Percentiles rank a stretch among this genome's conserved stretches.
phyloP scores from a whole-genome alignment of 1,140 invertebrate genomes.

The Thaumatotibia leucotreta region DNA sequence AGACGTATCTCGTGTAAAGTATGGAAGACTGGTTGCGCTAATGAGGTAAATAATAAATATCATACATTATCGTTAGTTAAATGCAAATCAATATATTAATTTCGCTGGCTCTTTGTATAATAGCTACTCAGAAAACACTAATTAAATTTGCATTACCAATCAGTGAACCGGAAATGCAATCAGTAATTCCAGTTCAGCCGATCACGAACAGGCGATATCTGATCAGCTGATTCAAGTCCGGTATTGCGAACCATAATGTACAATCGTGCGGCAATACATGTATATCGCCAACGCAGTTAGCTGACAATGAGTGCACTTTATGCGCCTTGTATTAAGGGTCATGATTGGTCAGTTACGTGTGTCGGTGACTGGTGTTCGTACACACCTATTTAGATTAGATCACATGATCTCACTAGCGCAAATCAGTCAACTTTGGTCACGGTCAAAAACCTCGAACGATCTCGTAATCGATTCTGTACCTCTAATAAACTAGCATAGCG shows the following conservation, averaged over 20 bases:
- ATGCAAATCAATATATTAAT: background rate
- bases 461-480: constrained; percentile 4
- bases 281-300: too few species aligned
- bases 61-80: too few species aligned
- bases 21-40: background rate
- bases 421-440: background rate
- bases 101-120: background rate
- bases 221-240: background rate
- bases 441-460: background rate
- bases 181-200: background rate
- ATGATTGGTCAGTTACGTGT: too few species aligned
- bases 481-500: constrained; percentile 4
- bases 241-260: background rate
- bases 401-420: background rate
- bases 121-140: background rate
- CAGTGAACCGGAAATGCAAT: background rate
- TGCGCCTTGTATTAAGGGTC: too few species aligned
- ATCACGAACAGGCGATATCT: background rate
- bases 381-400: too few species aligned
- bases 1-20: constrained; percentile 73
- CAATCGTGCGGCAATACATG: background rate
- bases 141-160: background rate
- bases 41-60: too few species aligned
- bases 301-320: too few species aligned
- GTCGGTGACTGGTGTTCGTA: too few species aligned